Conservation (phyloP, 2,888 invertebrate species). For the Macaria notata region DNA sequence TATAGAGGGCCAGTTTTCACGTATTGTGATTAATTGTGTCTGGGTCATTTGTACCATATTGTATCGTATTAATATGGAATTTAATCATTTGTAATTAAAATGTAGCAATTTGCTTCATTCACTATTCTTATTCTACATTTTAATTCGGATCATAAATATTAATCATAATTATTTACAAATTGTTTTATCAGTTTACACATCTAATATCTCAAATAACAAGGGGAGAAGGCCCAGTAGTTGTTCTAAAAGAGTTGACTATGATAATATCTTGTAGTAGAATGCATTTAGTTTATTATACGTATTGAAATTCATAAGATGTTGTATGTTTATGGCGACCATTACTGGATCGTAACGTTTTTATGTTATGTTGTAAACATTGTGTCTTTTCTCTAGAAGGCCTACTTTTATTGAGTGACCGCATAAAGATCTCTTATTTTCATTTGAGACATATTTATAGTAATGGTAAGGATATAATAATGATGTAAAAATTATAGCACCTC, state of each 20-base stretch:
- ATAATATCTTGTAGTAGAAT: no score
- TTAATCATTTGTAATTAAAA: neutral
- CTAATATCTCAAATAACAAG: no score
- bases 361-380: constrained; percentile 23
- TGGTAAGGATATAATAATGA: no score
- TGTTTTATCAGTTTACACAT: no score
- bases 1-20: constrained; percentile 3
- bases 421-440: neutral
- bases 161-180: no score
- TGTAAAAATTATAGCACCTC: no score
- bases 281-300: no score
- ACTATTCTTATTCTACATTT: no score
- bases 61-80: neutral
- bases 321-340: constrained; percentile 21
- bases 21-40: constrained; percentile 5
- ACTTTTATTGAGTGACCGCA: constrained; percentile 17
- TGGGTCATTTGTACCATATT: neutral
- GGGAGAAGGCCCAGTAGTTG: no score
- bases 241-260: no score
- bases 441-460: neutral
- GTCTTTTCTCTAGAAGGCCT: constrained; percentile 13
- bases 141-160: no score
- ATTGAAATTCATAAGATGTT: constrained; percentile 19
- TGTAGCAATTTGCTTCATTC: neutral
- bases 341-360: constrained; percentile 26